Percentiles rank a stretch among this genome's conserved stretches.
These are phyloP conservation scores for Cryptoblepharus egeriae DNA, from an alignment of 2,797 vertebrate genomes.

Conservation along the genomic window DNA sequence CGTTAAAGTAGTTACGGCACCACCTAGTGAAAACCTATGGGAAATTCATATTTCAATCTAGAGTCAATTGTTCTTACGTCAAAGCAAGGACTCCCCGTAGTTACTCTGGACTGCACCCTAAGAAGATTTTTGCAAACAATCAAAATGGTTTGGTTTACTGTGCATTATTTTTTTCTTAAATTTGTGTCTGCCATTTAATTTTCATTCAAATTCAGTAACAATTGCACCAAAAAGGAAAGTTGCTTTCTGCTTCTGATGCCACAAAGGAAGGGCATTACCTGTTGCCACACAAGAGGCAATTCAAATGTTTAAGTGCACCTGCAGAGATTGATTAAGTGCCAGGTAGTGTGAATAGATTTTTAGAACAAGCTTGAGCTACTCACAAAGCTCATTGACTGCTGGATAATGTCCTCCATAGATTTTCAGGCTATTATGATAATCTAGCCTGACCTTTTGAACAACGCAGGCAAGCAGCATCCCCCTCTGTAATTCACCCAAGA, in stretches of 20 bases:
- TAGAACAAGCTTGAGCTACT: slow-evolving; percentile 25
- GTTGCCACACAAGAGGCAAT: slow-evolving; percentile 25
- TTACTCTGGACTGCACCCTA: too few relatives aligned
- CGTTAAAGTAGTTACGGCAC: too few relatives aligned
- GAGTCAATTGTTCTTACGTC: too few relatives aligned
- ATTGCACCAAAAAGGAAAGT: neutral
- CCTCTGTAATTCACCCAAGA: slow-evolving; percentile 27
- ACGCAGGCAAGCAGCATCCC: slow-evolving; percentile 14
- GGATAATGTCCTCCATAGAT: slow-evolving; percentile 44
- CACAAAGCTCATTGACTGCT: slow-evolving; percentile 33
- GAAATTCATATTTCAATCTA: too few relatives aligned
- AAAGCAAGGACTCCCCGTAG: too few relatives aligned
- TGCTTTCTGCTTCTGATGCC: slow-evolving; percentile 2
- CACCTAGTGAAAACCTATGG: too few relatives aligned
- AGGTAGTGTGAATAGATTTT: slow-evolving; percentile 20
- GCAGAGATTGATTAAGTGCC: slow-evolving; percentile 39
- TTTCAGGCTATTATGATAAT: slow-evolving; percentile 46
- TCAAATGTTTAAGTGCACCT: slow-evolving; percentile 41
- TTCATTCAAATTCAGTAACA: neutral
- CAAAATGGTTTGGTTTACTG: neutral
- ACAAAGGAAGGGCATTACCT: slow-evolving; percentile 13
- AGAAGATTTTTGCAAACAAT: neutral
- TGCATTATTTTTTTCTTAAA: neutral
- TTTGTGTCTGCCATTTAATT: neutral
- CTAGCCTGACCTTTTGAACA: slow-evolving; percentile 42